Evolutionary conservation across 2,888 invertebrate species (phyloP), one percentile per base, ranked within the genome.

Genomic region (Griposia aprilina): DNA sequence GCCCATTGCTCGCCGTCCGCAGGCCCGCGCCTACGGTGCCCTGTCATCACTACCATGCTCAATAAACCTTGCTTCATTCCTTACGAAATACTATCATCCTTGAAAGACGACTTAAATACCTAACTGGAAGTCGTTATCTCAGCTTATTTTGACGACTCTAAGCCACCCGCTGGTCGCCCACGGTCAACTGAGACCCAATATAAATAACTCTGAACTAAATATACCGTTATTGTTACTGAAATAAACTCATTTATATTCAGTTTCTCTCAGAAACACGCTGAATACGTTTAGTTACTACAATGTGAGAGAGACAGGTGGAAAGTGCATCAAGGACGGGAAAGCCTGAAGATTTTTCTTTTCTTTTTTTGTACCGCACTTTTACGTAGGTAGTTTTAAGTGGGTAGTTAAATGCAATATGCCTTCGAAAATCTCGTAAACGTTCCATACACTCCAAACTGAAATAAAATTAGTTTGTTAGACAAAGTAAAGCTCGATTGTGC

Each of bases 181-280:
- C 70, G 76, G 74, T 82, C 81, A 81, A 72, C 41, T 45, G 74
- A 20, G 41, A 74, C 70, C 69, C 41, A 60, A 48, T 76, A 86
- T 70, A 79, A 80, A 85, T 85, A 87, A 41, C 68, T 62, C 41
- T 8, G 20, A 36, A 67, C 80, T 83, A 82, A 81, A 80, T 73
- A 84, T 84, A 87, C 48, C 30, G 26, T 36, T 26, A 76, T 59
- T 78, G 76, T 77, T 71, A 76, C 81, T 63, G 3, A 80, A 77
- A 84, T 86, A 84, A 74, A 73, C 68, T 30, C 30, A 67, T 60
- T 57, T 83, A 79, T 78, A 76, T 77, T 52, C 85, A 80, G 83
- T 76, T 79, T 30, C 11, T 23, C 45, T 70, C 13, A 48, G 26
- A 76, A 83, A 79, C 71, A 68, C n/a, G 6, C 1, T 67, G 23